Base-by-base conservation (phyloP, 2,113 vertebrate species). In the Lamprologus sp. region DNA sequence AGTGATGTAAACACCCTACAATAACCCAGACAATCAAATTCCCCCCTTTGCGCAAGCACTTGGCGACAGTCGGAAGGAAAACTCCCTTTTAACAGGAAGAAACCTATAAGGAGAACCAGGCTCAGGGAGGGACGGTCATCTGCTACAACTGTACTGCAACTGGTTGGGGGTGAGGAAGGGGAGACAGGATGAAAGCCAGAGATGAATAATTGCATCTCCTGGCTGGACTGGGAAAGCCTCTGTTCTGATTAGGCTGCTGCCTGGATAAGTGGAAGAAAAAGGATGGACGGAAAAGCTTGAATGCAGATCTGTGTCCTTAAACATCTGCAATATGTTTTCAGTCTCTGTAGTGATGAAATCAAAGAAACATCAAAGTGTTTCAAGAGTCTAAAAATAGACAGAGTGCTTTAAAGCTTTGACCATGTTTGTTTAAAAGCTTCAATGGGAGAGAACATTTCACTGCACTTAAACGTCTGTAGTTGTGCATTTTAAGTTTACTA, bases 71-170 rank as follows among this genome's bases (percentile, higher is more conserved):
- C 3, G 3, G 33, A 1, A 68, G 33, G 33, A 68, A 68, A 68
- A 68, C 1, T 8, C 19, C 33, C 7, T 65, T 65, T 37, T 21
- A 68, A 68, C 33, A 68, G 33, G 33, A 68, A 68, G 60, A 65
- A 65, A 65, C 60, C n/a, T 68, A 37, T 13, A 60, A 60, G 19
- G 33, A 68, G 33, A 68, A 68, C 33, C 11, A 68, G 60, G 11
- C 33, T 37, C 33, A 37, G 33, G 33, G 33, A 37, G 19, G 60
- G 60, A 1, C 6, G 1, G 19, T 7, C 19, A 65, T 65, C 60
- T 37, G 33, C 60, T 37, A 0, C 17, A 65, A 13, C 19, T 0
- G 4, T 21, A 37, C 33, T 68, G 60, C 60, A 68, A 8, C 19
- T 37, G 33, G 19, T 68, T 68, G 60, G 11, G 33, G 19, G 33